Evolutionary conservation across 2,888 invertebrate species (phyloP).

Genomic region (Conchocele bisecta): DNA sequence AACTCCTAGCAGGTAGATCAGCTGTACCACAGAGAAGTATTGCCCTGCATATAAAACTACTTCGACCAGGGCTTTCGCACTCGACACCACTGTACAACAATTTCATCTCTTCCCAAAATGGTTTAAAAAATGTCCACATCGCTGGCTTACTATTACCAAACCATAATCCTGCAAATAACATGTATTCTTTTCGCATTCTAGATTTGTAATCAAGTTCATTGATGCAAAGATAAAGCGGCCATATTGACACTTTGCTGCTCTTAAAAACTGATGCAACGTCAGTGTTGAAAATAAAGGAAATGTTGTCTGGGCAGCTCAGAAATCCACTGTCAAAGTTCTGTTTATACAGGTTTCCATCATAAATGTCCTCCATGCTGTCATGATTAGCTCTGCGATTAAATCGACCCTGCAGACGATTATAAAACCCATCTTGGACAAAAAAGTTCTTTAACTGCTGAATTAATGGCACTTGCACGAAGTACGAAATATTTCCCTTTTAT

Average conservation of each 20-base stretch:
- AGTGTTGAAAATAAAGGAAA: conserved; percentile 48
- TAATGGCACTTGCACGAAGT: conserved; percentile 44
- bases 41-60: too few relatives aligned
- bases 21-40: too few relatives aligned
- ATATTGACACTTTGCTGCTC: conserved; percentile 39
- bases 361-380: conserved; percentile 21
- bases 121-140: conserved; percentile 46
- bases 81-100: too few relatives aligned
- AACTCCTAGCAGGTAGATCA: conserved; percentile 33
- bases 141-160: conserved; percentile 50
- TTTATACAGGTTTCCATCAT: conserved; percentile 38
- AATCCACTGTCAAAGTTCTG: conserved; percentile 11
- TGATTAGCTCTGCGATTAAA: not conserved
- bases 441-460: conserved; percentile 11
- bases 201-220: conserved; percentile 34
- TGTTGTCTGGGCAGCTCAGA: conserved; percentile 28
- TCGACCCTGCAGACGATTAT: conserved; percentile 10
- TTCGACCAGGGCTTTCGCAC: too few relatives aligned
- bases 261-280: conserved; percentile 46
- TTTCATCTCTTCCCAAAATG: too few relatives aligned
- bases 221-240: conserved; percentile 42
- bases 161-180: conserved; percentile 46
- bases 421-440: conserved; percentile 11
- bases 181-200: conserved; percentile 38
- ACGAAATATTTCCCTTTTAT: not conserved